Evolutionary conservation across 2,888 invertebrate species (phyloP), one percentile per base, ranked within the genome.

Genomic region (Dione vanillae): DNA sequence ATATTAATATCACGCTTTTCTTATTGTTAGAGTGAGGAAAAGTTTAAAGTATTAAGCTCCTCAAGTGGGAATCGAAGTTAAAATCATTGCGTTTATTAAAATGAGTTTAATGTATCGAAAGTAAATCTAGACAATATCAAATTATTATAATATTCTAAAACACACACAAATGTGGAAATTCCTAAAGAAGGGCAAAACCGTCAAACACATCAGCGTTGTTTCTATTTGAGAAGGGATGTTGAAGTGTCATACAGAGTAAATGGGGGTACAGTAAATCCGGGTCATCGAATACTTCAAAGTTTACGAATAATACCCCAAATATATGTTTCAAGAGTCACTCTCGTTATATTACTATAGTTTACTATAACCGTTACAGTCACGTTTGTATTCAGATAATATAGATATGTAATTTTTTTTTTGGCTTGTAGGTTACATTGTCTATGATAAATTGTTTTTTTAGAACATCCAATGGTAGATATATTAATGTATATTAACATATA

Each of bases 141-240:
- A 10, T 6, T 16, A 54, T 54, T 56, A 40, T 56, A 52, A 11
- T 41, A 41, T 52, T 52, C 20, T 52, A 61, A 45, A 43, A 49
- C 19, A 19, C 19, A 59, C 27, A 61, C 19, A 43, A 14, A 45
- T 56, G 37, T 56, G 56, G 37, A 56, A 40, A 70, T 64, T 73
- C 61, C 70, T 72, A 74, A 74, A 78, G 76, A 78, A 76, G 74
- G 76, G 72, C 70, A 62, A 74, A 73, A 76, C 79, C 82, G 83
- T 83, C 83, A 82, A 78, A 81, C 80, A 82, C 81, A 84, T 83
- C 83, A 80, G 74, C 78, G 84, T 86, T 87, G 87, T 88, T 87
- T 85, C 84, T 82, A 85, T 87, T 86, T 87, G 85, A 87, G 79
- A 78, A 87, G 85, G 87, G 85, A 84, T 82, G 83, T 86, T 85